Conservation (phyloP, 2,797 vertebrate genomes). For the Pseudopleuronectes americanus region DNA sequence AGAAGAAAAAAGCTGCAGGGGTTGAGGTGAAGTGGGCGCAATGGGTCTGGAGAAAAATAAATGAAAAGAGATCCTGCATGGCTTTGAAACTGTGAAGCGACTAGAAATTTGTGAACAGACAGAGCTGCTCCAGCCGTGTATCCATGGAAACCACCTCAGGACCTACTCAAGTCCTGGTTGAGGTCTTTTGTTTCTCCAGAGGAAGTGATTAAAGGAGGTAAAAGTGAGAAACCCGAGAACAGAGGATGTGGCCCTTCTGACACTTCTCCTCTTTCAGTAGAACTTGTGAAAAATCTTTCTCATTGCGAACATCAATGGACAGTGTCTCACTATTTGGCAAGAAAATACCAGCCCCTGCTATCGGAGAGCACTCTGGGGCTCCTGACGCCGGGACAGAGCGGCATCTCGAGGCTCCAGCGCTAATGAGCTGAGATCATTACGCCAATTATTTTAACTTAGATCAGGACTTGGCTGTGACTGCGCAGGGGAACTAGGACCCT, state of each 20-base stretch:
- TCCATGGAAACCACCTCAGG: constrained; percentile 79
- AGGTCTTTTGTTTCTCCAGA: constrained; percentile 72
- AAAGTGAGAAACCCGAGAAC: constrained; percentile 60
- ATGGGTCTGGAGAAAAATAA: constrained; percentile 35
- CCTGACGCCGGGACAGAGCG: constrained; percentile 56
- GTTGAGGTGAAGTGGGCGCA: constrained; percentile 50
- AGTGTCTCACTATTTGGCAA: constrained; percentile 55
- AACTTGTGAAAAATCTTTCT: constrained; percentile 59
- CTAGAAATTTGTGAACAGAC: constrained; percentile 55
- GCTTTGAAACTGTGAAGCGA: constrained; percentile 62
- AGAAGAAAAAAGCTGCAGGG: constrained; percentile 23
- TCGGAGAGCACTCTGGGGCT: constrained; percentile 62
- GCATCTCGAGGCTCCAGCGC: constrained; percentile 64
- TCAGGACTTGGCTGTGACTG: constrained; percentile 77
- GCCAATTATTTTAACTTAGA: constrained; percentile 82
- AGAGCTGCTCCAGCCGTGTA: constrained; percentile 68
- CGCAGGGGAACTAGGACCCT: constrained; percentile 63
- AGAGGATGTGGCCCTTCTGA: constrained; percentile 44
- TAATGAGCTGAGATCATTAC: constrained; percentile 82
- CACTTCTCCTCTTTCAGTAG: constrained; percentile 58
- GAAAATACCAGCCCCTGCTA: constrained; percentile 49
- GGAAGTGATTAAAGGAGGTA: constrained; percentile 73
- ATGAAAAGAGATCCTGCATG: constrained; percentile 6
- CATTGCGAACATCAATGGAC: constrained; percentile 60
- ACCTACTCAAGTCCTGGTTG: constrained; percentile 66